Conservation (phyloP, 1,140 invertebrate genomes). For the Acromyrmex charruanus region DNA sequence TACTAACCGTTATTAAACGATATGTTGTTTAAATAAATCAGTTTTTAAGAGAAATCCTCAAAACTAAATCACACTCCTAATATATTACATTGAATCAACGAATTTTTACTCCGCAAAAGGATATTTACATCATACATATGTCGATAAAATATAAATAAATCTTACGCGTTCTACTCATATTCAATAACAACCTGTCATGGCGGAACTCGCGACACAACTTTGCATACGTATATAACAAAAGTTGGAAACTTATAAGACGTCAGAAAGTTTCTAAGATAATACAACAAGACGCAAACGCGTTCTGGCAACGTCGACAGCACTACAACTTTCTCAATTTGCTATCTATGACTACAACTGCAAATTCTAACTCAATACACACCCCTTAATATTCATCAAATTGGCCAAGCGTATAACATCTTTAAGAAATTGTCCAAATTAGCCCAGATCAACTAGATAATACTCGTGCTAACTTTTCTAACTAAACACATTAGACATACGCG, state of each 20-base stretch:
- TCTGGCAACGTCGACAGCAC: slow-evolving; percentile 59
- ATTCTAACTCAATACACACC: slow-evolving; percentile 75
- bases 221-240: slow-evolving; percentile 80
- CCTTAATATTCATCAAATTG: slow-evolving; percentile 80
- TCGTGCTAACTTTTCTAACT: slow-evolving; percentile 55
- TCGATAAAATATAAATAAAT: slow-evolving; percentile 64
- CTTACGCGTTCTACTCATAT: slow-evolving; percentile 63
- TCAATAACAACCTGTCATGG: slow-evolving; percentile 74
- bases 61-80: no score
- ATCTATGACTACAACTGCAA: slow-evolving; percentile 77
- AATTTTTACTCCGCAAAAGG: neutral
- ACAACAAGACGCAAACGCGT: slow-evolving; percentile 77
- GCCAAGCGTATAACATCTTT: slow-evolving; percentile 56
- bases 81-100: neutral
- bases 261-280: slow-evolving; percentile 81
- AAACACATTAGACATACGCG: slow-evolving; percentile 58
- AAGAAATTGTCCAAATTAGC: slow-evolving; percentile 49
- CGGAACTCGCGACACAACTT: slow-evolving; percentile 70
- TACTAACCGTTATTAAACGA: no score
- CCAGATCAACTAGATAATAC: slow-evolving; percentile 58
- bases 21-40: no score
- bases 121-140: slow-evolving; percentile 29
- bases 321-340: slow-evolving; percentile 81
- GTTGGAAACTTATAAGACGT: slow-evolving; percentile 81
- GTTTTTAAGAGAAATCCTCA: no score